Base-by-base conservation (phyloP, 2,113 vertebrate species). In the Murina feae region DNA sequence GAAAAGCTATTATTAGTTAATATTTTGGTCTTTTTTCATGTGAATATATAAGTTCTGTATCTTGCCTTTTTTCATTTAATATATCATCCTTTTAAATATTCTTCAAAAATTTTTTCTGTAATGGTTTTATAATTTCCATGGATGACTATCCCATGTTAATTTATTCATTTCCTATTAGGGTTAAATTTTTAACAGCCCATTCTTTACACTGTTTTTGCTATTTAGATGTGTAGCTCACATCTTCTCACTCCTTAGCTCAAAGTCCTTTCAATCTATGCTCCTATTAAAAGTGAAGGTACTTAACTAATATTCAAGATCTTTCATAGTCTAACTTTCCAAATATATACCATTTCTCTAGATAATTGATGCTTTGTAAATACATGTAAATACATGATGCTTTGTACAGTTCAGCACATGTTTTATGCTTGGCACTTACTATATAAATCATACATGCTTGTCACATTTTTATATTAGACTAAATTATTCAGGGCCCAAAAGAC, bases 1-100 rank as follows among this genome's bases (percentile, higher is more conserved):
- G 44, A 85, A 95, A 92, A 95, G 32, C 4, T 49, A 58, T 89
- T 75, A 65, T 89, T 79, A 39, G 16, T 89, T 93, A 39, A 23
- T 35, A 53, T 87, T 78, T 92, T n/a, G 12, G 5, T 85, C 11
- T 84, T 65, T 84, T 90, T 86, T 75, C 32, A 32, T 44, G 9
- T 91, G 79, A 85, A 9, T 66, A 28, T 66, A 17, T 13, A 88
- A 90, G 49, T 84, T 94, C 21, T 90, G 1, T 84, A 47, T 82
- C 82, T 83, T 74, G 23, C 25, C 18, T 55, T 35, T 63, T 42
- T 78, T 74, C 65, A 44, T 93, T 81, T 68, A 65, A 49, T 0
- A 6, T 82, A 39, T 42, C 47, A 47, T 79, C 28, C 10, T 37
- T 72, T 90, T 80, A 94, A 83, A 47, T 86, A 49, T 28, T 89